Base-by-base conservation (phyloP, 2,888 invertebrate species). In the Drosophila maculinotata region DNA sequence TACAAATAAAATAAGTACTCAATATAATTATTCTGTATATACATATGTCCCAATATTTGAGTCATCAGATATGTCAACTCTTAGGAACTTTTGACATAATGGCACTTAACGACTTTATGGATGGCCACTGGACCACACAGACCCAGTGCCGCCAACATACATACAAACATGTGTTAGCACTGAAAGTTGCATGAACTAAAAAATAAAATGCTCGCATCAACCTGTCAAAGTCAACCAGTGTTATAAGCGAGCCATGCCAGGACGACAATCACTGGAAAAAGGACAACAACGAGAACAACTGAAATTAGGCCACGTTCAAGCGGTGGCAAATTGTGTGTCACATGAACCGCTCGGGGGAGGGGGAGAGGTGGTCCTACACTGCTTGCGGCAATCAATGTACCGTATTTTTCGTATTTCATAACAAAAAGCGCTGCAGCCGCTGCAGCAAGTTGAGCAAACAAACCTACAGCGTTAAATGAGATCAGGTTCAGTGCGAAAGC, bases 381-480 rank as follows among this genome's bases (percentile, higher is more conserved):
- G 39, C 49, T 62, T 20, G 30, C 45, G 54, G 63, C 67, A 81
- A 78, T 84, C 76, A 73, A 73, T 67, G 73, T 60, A 56, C 58
- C 58, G 53, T 52, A 67, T 73, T 73, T 63, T 47, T 54, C 52
- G 28, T 31, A 71, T 72, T 70, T 66, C 67, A 73, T 81, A 78
- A 74, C 63, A 78, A 74, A 75, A 69, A 66, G 56, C 45, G 62
- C 36, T 26, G 49, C 26, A 15, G 41, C 10, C 10, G 42, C 39
- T 33, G 33, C 26, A 14, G 41, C 60, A 66, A 63, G 63, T 79
- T 74, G 60, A 48, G 62, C 70, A 79, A 86, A 77, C 74, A 83
- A 60, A 73, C 60, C 53, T 62, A 69, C 66, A 67, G 66, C 72
- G 54, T 76, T 65, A 86, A 82, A 86, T 86, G 78, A 77, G 86